phyloP scores from a whole-genome alignment of 2,113 vertebrate species.

The Mugil cephalus region DNA sequence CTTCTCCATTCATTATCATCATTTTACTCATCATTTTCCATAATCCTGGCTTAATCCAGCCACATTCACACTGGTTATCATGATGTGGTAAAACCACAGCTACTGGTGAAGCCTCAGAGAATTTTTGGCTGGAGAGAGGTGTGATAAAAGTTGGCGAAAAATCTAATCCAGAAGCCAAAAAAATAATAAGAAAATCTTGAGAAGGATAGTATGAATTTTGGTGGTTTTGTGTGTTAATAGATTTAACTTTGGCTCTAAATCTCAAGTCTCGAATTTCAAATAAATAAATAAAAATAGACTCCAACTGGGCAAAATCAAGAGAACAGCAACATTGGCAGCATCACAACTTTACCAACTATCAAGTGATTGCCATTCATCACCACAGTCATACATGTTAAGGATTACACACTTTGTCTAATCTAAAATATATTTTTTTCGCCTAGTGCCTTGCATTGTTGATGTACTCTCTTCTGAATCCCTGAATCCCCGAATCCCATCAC shows the following conservation, averaged over 20 bases:
- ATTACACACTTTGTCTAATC: not conserved
- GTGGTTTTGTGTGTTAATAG: not conserved
- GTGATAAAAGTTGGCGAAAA: not conserved
- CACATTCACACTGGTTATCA: not conserved
- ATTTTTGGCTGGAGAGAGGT: slow-evolving; percentile 2
- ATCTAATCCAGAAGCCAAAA: not conserved
- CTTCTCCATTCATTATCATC: not conserved
- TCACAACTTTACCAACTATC: not conserved
- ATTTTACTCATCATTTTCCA: not conserved
- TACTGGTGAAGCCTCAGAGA: not conserved
- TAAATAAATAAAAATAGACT: not conserved
- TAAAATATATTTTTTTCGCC: too few relatives aligned
- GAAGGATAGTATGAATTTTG: not conserved
- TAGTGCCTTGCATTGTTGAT: not conserved
- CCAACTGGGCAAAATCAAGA: not conserved
- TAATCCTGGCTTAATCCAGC: slow-evolving; percentile 1
- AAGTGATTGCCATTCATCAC: not conserved
- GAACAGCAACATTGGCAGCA: not conserved
- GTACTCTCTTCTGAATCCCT: not conserved
- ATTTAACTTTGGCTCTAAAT: not conserved
- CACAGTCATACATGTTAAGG: not conserved
- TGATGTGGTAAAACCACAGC: not conserved
- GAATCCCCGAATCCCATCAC: not conserved
- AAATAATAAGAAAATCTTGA: not conserved
- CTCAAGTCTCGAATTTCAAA: not conserved